Evolutionary conservation across 2,888 invertebrate species (phyloP).

Genomic region (Troides helena): DNA sequence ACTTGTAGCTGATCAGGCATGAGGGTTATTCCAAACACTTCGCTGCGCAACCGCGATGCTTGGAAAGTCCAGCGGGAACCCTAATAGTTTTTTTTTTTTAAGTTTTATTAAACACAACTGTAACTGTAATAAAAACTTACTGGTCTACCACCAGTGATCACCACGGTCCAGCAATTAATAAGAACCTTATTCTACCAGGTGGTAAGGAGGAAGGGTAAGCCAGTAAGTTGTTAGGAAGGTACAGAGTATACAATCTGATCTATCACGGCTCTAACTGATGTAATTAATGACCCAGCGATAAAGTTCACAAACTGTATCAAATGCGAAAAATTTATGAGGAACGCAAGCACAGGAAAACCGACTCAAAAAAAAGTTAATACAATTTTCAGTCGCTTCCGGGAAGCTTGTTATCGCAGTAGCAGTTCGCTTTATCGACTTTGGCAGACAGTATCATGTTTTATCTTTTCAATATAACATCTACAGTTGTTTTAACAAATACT

Average conservation of each 20-base stretch:
- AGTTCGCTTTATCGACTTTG: conserved; percentile 1
- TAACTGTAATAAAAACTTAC: background rate
- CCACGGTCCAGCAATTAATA: no score
- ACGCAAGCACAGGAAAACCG: background rate
- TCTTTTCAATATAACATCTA: background rate
- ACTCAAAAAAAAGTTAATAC: background rate
- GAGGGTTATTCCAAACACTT: conserved; percentile 73
- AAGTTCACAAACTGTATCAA: background rate
- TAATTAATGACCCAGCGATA: background rate
- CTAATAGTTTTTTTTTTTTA: conserved; percentile 43
- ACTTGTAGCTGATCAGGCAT: conserved; percentile 91
- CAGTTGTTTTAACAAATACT: background rate
- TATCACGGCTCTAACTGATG: background rate
- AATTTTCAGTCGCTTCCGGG: conserved; percentile 5
- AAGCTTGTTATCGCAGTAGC: background rate
- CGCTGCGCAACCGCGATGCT: conserved; percentile 85
- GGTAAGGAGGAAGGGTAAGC: no score
- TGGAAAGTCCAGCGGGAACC: conserved; percentile 90
- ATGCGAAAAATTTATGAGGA: background rate
- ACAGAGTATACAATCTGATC: no score
- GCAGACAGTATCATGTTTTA: background rate
- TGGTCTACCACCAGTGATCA: no score
- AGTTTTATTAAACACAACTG: background rate
- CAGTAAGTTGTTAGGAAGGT: no score
- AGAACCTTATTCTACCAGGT: no score